Percentiles rank a stretch among this genome's conserved stretches.
These are phyloP conservation scores for Heteropelma amictum DNA, from an alignment of 2,888 invertebrate species.

Conservation along the genomic window DNA sequence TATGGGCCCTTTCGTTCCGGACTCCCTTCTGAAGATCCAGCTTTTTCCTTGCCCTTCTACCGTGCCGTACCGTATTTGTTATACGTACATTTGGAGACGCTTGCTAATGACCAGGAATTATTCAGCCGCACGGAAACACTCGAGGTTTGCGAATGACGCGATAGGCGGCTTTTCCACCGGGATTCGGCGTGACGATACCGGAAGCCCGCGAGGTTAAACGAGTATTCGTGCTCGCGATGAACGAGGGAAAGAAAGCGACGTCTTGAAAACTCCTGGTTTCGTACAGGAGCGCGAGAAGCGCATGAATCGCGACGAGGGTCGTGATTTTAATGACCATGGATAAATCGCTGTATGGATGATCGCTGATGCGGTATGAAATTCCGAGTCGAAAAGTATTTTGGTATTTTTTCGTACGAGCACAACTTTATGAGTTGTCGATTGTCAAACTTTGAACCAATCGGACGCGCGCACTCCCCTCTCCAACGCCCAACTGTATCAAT, in stretches of 20 bases:
- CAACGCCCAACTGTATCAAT: too few species aligned
- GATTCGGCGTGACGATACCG: constrained; percentile 7
- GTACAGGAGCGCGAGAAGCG: constrained; percentile 10
- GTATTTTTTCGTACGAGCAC: too few species aligned
- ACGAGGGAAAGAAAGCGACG: constrained; percentile 17
- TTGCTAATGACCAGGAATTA: constrained; percentile 72
- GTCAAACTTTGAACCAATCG: too few species aligned
- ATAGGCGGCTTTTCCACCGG: constrained; percentile 21
- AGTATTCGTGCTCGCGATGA: constrained; percentile 48
- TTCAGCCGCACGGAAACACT: constrained; percentile 69
- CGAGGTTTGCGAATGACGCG: constrained; percentile 25
- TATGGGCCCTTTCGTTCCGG: constrained; percentile 32
- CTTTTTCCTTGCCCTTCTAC: constrained; percentile 23
- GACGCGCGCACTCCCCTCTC: too few species aligned
- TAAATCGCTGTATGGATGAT: neutral
- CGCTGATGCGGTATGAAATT: too few species aligned
- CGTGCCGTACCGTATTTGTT: too few species aligned
- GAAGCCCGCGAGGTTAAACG: constrained; percentile 1
- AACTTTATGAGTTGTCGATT: too few species aligned
- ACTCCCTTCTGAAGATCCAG: constrained; percentile 16
- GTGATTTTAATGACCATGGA: constrained; percentile 30
- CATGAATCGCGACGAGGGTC: constrained; percentile 12
- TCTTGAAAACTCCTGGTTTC: constrained; percentile 23
- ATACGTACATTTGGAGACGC: constrained; percentile 54
- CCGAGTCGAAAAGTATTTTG: too few species aligned